Evolutionary conservation across 92 coral and sea anemone genomes (phyloP).

Genomic region (Zoanthus sansibaricus): DNA sequence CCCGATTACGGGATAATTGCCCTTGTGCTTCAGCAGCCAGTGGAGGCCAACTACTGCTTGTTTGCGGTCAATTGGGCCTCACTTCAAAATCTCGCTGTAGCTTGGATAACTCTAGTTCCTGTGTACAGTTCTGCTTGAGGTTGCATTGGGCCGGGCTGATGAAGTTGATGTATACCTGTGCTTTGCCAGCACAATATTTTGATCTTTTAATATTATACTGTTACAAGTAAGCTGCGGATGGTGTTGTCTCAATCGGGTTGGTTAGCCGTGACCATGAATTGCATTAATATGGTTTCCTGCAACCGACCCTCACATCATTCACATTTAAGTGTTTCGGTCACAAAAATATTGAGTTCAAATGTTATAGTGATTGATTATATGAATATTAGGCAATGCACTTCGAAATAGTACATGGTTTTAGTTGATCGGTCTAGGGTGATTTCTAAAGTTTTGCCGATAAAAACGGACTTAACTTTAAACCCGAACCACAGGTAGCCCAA

Average conservation of each 20-base stretch:
- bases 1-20: not conserved
- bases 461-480: no score
- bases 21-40: not conserved
- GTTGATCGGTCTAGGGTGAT: no score
- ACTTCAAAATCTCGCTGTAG: not conserved
- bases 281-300: slow-evolving; percentile 6
- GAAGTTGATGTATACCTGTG: not conserved
- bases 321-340: slow-evolving; percentile 27
- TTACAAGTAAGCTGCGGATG: not conserved
- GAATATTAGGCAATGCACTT: slow-evolving; percentile 11
- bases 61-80: not conserved
- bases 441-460: no score
- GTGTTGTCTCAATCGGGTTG: slow-evolving; percentile 20
- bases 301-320: slow-evolving; percentile 9
- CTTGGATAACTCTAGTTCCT: not conserved
- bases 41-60: not conserved
- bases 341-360: not conserved
- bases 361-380: slow-evolving; percentile 12
- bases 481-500: no score
- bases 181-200: not conserved
- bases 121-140: not conserved
- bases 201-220: not conserved
- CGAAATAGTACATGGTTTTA: not conserved
- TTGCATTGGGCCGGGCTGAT: slow-evolving; percentile 5
- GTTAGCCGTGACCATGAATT: slow-evolving; percentile 13